phyloP scores from a whole-genome alignment of 2,113 vertebrate species.

The Leucosticte australis region DNA sequence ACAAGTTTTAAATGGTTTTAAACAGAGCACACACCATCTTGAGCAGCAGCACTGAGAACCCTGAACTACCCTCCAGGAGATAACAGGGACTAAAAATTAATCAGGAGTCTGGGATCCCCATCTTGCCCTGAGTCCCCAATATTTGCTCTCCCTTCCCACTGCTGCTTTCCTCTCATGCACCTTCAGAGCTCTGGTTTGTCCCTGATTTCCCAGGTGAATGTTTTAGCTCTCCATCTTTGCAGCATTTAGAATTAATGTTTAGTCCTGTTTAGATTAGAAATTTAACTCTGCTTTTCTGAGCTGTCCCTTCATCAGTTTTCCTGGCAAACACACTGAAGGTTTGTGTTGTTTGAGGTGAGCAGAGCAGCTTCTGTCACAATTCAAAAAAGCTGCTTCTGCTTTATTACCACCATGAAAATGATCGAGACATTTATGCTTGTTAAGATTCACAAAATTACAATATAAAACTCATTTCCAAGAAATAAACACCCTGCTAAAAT shows the following conservation, averaged over 20 bases:
- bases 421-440: background rate
- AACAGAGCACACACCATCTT: background rate
- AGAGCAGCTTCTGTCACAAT: background rate
- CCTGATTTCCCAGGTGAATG: background rate
- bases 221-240: background rate
- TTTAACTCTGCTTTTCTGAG: background rate
- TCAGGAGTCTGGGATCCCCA: background rate
- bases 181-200: background rate
- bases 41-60: background rate
- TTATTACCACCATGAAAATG: background rate
- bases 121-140: background rate
- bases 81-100: rapidly evolving
- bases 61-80: background rate
- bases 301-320: background rate
- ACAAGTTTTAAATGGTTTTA: background rate
- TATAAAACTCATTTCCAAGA: background rate
- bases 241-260: background rate
- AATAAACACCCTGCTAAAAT: background rate
- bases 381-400: background rate
- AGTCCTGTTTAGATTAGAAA: background rate
- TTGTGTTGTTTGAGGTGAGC: background rate
- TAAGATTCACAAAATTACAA: background rate
- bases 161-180: background rate
- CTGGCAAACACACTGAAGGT: background rate
- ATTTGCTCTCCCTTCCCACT: background rate